A percentile compares a stretch with the other conserved stretches of the same genome.
These are phyloP conservation scores for Drosophila hawaiiensis DNA, from an alignment of 2,888 invertebrate genomes.

Conservation along the genomic window DNA sequence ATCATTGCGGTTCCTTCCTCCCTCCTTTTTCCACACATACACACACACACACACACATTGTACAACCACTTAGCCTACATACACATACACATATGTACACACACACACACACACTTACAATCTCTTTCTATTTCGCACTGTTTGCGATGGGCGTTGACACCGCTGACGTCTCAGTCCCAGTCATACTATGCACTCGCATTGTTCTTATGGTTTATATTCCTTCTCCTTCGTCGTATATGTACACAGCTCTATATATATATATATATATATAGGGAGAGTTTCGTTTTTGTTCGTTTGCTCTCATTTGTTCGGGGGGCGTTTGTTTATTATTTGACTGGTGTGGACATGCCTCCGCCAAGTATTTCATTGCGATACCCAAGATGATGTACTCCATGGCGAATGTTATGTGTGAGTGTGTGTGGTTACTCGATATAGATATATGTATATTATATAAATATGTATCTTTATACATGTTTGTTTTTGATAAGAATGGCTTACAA, in stretches of 20 bases:
- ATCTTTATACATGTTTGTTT: not conserved
- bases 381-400: not conserved
- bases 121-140: conserved; percentile 10
- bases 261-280: not conserved
- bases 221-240: not conserved
- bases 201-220: not conserved
- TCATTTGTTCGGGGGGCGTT: conserved; percentile 5
- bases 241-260: not conserved
- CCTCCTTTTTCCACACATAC: not conserved
- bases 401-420: not conserved
- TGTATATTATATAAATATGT: not conserved
- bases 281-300: not conserved
- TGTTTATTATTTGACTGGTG: conserved; percentile 7
- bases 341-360: not conserved
- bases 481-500: not conserved
- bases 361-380: not conserved
- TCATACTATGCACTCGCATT: conserved; percentile 23
- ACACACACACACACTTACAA: not conserved
- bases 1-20: conserved; percentile 33
- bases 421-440: not conserved
- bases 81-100: not conserved
- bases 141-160: conserved; percentile 55
- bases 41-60: not conserved
- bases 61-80: not conserved
- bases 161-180: conserved; percentile 27